Base-by-base conservation (phyloP, 2,888 invertebrate species). In the Eurytoma adleriae region DNA sequence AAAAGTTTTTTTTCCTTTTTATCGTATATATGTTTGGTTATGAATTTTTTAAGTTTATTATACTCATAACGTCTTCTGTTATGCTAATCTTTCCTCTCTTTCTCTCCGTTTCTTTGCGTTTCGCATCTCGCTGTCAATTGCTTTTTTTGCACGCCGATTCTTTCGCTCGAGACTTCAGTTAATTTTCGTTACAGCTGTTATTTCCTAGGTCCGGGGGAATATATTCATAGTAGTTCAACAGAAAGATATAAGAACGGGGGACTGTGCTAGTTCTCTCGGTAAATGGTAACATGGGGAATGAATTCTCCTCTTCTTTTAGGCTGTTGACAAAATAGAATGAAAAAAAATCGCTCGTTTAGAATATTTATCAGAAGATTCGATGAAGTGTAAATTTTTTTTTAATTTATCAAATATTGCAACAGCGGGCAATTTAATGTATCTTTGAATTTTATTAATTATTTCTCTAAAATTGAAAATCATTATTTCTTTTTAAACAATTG, bases 221-320 rank as follows among this genome's bases (percentile, higher is more conserved):
- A 78, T 78, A 78, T 78, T 74, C 20, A 54, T 78, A 67, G 18
- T 79, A 82, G 30, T 79, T 82, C 20, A 80, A 82, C 72, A 78
- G 78, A 82, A 82, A 80, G 64, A 80, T 77, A 72, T 80, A 80
- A 80, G 80, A 80, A 76, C 40, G 75, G 78, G 82, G 62, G 59
- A 62, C 80, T 80, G 75, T 80, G 72, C 80, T 83, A 78, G 89
- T 88, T 87, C 86, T 89, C 89, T 89, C 88, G 89, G 86, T 90
- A 87, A 73, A 88, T 88, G 88, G 88, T 87, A 87, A 85, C 83
- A 91, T 91, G 91, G 90, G 90, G 86, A 81, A 69, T 64, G 82
- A 69, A 77, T 73, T 79, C 91, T 92, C 92, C 91, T 93, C 93
- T 92, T 93, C 93, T 92, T 92, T 92, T 93, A 93, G 91, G 92